Percentiles rank a stretch among this genome's conserved stretches.
Conservation (phyloP, 2,797 vertebrate species). For the Echiichthys vipera region DNA sequence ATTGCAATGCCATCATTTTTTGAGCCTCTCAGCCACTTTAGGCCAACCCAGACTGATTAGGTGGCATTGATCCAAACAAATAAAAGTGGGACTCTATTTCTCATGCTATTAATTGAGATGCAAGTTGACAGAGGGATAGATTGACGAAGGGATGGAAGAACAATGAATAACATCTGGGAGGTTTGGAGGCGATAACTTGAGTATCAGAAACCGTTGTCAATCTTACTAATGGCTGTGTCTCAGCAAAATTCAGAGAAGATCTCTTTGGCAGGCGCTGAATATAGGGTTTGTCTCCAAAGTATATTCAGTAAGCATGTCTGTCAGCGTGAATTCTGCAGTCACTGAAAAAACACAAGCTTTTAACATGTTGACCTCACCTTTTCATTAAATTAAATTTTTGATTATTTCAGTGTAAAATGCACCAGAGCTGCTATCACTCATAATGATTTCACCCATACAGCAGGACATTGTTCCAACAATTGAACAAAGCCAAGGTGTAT, state of each 20-base stretch:
- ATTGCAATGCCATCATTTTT: constrained; percentile 53
- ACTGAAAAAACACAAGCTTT: background rate
- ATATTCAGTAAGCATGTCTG: background rate
- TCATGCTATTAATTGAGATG: constrained; percentile 55
- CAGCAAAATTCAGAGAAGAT: constrained; percentile 36
- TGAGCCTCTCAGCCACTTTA: constrained; percentile 24
- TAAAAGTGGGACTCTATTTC: constrained; percentile 40
- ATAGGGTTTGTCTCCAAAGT: constrained; percentile 17
- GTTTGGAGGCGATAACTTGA: constrained; percentile 29
- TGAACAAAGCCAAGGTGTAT: constrained; percentile 34
- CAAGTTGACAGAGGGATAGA: constrained; percentile 38
- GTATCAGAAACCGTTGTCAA: constrained; percentile 38
- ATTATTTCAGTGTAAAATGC: background rate
- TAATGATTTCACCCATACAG: background rate
- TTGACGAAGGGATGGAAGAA: constrained; percentile 24
- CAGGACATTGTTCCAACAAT: constrained; percentile 3
- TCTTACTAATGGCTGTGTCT: constrained; percentile 53
- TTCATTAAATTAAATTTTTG: constrained; percentile 3
- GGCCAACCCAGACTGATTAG: constrained; percentile 50
- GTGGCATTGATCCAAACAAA: constrained; percentile 55
- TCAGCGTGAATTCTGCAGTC: background rate
- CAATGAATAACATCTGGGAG: constrained; percentile 10
- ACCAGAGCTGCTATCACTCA: background rate
- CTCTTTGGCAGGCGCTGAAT: constrained; percentile 38
- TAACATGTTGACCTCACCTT: background rate